These are phyloP conservation scores for Nettapus auritus DNA, from an alignment of 2,113 vertebrate genomes.

Conservation along the genomic window DNA sequence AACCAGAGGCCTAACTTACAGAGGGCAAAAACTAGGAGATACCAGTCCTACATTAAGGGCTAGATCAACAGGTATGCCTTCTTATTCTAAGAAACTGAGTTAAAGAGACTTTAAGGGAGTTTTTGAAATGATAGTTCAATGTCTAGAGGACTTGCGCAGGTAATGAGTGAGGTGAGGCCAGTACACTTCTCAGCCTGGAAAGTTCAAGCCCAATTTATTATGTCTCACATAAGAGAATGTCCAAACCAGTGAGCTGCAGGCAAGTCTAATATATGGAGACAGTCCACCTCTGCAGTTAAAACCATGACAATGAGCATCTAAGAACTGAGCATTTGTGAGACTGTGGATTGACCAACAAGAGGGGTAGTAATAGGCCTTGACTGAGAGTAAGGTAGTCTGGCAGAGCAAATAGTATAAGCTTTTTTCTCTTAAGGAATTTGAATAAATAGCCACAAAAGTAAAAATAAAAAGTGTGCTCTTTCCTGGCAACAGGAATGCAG, in stretches of 20 bases:
- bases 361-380: neutral
- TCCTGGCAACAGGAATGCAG: neutral
- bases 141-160: neutral
- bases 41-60: neutral
- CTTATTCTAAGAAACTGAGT: neutral
- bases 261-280: neutral
- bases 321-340: neutral
- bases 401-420: neutral
- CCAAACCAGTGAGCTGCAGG: neutral
- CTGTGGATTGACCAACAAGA: neutral
- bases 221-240: neutral
- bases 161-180: neutral
- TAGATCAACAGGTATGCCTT: neutral
- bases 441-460: neutral
- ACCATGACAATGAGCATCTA: neutral
- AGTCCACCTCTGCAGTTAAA: neutral
- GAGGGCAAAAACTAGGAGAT: neutral
- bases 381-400: neutral
- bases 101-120: neutral
- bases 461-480: neutral
- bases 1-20: neutral
- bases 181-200: neutral
- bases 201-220: neutral
- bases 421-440: neutral
- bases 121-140: neutral